These are phyloP conservation scores for Araneus ventricosus DNA, from an alignment of 1,140 invertebrate species.

Conservation along the genomic window DNA sequence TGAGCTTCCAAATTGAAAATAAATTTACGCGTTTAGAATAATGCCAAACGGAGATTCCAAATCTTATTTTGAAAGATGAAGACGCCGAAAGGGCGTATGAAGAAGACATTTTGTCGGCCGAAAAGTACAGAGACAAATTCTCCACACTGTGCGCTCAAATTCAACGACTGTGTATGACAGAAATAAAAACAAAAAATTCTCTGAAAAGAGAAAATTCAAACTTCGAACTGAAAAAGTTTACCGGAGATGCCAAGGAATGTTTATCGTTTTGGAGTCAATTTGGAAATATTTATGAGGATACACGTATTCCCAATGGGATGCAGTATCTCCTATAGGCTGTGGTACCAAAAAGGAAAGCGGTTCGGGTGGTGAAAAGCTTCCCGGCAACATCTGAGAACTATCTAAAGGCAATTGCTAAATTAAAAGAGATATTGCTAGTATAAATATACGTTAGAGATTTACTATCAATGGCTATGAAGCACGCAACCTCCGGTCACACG, in stretches of 20 bases:
- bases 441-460: background rate
- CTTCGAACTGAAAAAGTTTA: background rate
- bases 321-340: background rate
- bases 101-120: too few relatives aligned
- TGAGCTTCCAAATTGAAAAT: too few relatives aligned
- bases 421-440: background rate
- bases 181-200: background rate
- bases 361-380: background rate
- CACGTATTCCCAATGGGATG: background rate
- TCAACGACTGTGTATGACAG: too few relatives aligned
- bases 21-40: too few relatives aligned
- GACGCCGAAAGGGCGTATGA: too few relatives aligned
- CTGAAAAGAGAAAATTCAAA: background rate
- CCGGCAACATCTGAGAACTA: background rate
- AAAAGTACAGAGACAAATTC: too few relatives aligned
- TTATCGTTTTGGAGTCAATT: background rate
- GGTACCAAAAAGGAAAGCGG: background rate
- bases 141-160: too few relatives aligned
- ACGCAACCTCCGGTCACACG: background rate
- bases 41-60: too few relatives aligned
- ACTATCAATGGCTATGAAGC: background rate
- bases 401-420: background rate
- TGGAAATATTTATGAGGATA: background rate
- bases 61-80: too few relatives aligned
- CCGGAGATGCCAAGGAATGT: background rate